Base-by-base conservation (phyloP, 1,140 invertebrate species). In the Melitaea cinxia region DNA sequence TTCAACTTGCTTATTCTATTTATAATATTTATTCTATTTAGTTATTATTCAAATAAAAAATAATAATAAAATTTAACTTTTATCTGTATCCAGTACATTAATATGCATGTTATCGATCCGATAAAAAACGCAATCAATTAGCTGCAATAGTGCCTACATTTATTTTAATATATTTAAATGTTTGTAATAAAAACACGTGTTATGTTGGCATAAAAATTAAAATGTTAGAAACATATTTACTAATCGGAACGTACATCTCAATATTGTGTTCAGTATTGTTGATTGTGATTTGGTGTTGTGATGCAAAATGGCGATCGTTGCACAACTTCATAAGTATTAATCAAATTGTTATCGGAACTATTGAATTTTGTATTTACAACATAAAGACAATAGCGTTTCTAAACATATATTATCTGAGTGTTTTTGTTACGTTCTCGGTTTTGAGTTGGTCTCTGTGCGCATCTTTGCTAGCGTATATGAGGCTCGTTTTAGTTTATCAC, bases 371-470 rank as follows among this genome's bases (percentile, higher is more conserved):
- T 24, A n/a, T 0, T n/a, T 1, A 4, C 3, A 39, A 39, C 7
- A 39, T 39, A 9, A 10, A 10, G 6, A 33, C 2, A 1, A 3
- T 15, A 1, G 2, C 3, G 17, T 5, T 4, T 39, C n/a, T 39
- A 2, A 39, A 15, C 17, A 4, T 0, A 7, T 5, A 17, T 39
- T 39, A 15, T 15, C 17, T 12, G 21, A 1, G 6, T 15, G 6
- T 12, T 54, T 21, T 56, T 55, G 62, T 59, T 7, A 63, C 72
- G n/a, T n/a, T 59, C 1, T 26, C 23, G 17, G 56, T 58, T 7
- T 19, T 75, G 7, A 68, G 68, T 28, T 75, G 75, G 68, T 73
- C 75, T 3, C 15, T 78, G 21, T 68, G 65, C 55, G 68, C 70
- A 15, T 54, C 66, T 9, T 7, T 74, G 9, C 14, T 72, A 2